These are phyloP conservation scores for Melanerpes aurifrons DNA, from an alignment of 2,113 vertebrate species.

Conservation along the genomic window DNA sequence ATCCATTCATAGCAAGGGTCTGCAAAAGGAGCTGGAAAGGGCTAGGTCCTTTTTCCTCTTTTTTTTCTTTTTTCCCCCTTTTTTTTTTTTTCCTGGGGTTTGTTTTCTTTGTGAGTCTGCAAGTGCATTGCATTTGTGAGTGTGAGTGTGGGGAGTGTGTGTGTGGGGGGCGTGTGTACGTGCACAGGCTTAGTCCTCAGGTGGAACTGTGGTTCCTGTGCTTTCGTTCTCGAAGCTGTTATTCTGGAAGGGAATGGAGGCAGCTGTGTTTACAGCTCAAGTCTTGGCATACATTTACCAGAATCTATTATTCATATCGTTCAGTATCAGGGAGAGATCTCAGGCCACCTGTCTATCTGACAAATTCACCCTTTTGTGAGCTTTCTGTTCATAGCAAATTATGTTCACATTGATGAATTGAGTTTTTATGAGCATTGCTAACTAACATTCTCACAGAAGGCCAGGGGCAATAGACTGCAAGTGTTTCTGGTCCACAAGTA, in stretches of 20 bases:
- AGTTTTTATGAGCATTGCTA: conserved; percentile 99
- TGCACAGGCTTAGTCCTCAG: conserved; percentile 91
- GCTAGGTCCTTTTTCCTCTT: conserved; percentile 61
- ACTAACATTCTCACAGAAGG: conserved; percentile 93
- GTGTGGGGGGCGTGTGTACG: background rate
- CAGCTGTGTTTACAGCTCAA: conserved; percentile 99
- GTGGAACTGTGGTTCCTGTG: conserved; percentile 92
- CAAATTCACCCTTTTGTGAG: conserved; percentile 99
- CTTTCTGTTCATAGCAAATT: conserved; percentile 99
- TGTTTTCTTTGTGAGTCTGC: conserved; percentile 74
- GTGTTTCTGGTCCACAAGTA: conserved; percentile 88
- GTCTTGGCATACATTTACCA: conserved; percentile 99
- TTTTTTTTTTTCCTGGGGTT: conserved; percentile 65
- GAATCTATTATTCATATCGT: conserved; percentile 99
- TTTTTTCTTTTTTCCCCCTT: conserved; percentile 62
- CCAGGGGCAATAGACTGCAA: conserved; percentile 91
- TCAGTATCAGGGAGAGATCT: conserved; percentile 99
- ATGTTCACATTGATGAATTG: conserved; percentile 99
- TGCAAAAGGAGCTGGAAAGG: conserved; percentile 16
- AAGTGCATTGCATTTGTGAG: conserved; percentile 38
- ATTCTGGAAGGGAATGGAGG: conserved; percentile 99
- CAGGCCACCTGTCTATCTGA: conserved; percentile 99
- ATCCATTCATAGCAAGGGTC: conserved; percentile 54
- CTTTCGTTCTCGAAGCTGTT: conserved; percentile 99
- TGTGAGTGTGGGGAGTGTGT: background rate